Base-by-base conservation (phyloP, 2,888 invertebrate species). In the Abrostola tripartita region DNA sequence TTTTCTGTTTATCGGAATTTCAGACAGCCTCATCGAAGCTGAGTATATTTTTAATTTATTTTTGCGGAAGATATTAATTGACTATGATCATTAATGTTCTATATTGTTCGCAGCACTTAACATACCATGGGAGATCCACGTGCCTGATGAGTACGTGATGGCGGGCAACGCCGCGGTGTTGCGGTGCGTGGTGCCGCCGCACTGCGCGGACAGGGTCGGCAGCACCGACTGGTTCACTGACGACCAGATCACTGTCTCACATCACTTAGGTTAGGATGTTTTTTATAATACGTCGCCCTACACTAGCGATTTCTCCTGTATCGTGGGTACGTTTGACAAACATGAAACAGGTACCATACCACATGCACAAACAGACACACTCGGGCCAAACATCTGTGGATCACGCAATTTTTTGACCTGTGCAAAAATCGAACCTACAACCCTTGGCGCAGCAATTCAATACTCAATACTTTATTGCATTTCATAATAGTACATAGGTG, bases 211-310 rank as follows among this genome's bases (percentile, higher is more conserved):
- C 82, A 97, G 98, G 88, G 97, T 98, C 81, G 96, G 96, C 93
- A 96, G 97, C 70, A 98, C 98, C 40, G 97, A 98, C 59, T 99
- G 99, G 99, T 96, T 98, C 72, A 97, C 97, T 88, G 97, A 98
- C 81, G 97, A 97, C 62, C 96, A 96, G 79, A 96, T 97, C 93
- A 97, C 96, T 91, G 97, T 98, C 83, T 81, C 91, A 44, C 88
- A 87, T 68, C 89, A 91, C 79, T 86, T 92, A 85, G 92, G 94
- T 93, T n/a, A 82, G 82, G 68, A 40, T 12, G 6, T 35, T 37
- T 37, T 38, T 37, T 35, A n/a, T 44, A 6, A 24, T 24, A 24
- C 1, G 24, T 24, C 24, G 4, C 24, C 24, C 24, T 4, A 24
- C 24, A 24, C 24, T 24, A 2, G 24, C 1, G 4, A 24, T 24